Percentiles rank a stretch among this genome's conserved stretches.
These are phyloP conservation scores for Carapus acus DNA, from an alignment of 2,797 vertebrate species.

Conservation along the genomic window DNA sequence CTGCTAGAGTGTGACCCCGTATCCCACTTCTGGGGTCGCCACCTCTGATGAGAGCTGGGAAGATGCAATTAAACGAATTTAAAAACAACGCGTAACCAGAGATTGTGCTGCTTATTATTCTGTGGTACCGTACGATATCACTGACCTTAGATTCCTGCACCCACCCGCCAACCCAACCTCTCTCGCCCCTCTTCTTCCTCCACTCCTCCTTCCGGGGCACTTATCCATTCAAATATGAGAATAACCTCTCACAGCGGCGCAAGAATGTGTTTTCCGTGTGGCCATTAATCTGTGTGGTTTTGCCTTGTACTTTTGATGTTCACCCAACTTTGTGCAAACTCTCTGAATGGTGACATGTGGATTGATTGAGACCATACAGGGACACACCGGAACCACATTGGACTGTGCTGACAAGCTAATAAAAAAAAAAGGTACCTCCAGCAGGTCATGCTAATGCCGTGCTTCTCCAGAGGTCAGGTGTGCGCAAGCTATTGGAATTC, in stretches of 20 bases:
- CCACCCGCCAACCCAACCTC: too few species aligned
- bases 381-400: too few species aligned
- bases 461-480: conserved; percentile 19
- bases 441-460: conserved; percentile 26
- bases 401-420: conserved; percentile 19
- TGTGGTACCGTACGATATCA: conserved; percentile 48
- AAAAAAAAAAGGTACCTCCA: conserved; percentile 3
- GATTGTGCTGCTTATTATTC: conserved; percentile 65
- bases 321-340: conserved; percentile 10
- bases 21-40: conserved; percentile 71
- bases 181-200: conserved; percentile 4
- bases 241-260: conserved; percentile 37
- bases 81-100: conserved; percentile 70
- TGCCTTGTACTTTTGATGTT: conserved; percentile 15
- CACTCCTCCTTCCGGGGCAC: conserved; percentile 34
- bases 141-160: conserved; percentile 54
- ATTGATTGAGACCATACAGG: conserved; percentile 10
- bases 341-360: conserved; percentile 13
- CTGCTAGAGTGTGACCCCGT: conserved; percentile 68
- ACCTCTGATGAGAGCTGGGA: conserved; percentile 68
- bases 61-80: conserved; percentile 78
- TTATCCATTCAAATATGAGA: conserved; percentile 57
- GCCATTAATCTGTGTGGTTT: conserved; percentile 40
- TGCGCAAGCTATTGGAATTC: conserved; percentile 38
- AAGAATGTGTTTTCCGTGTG: conserved; percentile 23